Evolutionary conservation across 2,113 vertebrate species (phyloP), one percentile per base, ranked within the genome.

Genomic region (Ivindomyrus marchei): DNA sequence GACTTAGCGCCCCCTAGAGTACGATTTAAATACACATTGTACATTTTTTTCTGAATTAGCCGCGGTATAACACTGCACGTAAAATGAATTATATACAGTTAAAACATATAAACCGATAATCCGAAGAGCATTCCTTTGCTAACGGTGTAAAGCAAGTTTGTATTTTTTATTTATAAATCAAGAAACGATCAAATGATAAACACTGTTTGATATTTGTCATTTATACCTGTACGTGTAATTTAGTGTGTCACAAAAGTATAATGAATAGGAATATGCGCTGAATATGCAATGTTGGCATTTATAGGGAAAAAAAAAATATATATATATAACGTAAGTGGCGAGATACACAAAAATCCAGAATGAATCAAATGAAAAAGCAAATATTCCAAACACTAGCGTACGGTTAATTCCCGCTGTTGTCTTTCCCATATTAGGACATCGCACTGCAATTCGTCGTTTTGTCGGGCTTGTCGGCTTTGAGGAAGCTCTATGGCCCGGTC

Each of bases 1-100:
- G 97, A 94, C 95, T 96, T 97, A 96, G 96, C 97, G 95, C 97
- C 97, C 97, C 97, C 97, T 97, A 97, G 97, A 96, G 97, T 93
- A 27, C 27, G 21, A 50, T 83, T 83, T 89, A 9, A 36, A 56
- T 46, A 83, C 31, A n/a, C 27, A 42, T 42, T 85, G 47, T 45
- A 8, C 45, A n/a, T 85, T 85, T 46, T 46, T 85, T 46, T 85
- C 39, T 13, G 62, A 70, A 85, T 47, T 84, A 24, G 13, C 83
- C 36, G 7, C 36, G 74, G 5, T 77, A 77, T 42, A 36, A 31
- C 62, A 27, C 3, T 31, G n/a, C 62, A 70, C 3, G 9, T 70
- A 31, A 70, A 66, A 70, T 1, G 62, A 70, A 70, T 13, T 70
- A 70, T 31, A 70, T 70, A 66, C 62, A 66, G 62, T 27, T 66